These are phyloP conservation scores for Urophycis tenuis DNA, from an alignment of 2,797 vertebrate species.

Conservation along the genomic window DNA sequence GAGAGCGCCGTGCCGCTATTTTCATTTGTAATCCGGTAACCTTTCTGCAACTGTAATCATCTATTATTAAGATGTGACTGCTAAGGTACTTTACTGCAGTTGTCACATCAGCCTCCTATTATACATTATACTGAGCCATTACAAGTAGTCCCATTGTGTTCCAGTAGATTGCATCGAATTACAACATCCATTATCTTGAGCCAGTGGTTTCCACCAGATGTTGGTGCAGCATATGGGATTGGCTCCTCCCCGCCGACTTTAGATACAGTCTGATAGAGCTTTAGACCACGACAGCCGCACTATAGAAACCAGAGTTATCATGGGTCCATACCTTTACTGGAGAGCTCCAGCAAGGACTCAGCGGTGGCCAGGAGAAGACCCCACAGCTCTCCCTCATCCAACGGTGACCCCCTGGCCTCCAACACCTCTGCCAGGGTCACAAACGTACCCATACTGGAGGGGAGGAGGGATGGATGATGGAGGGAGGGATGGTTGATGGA, in stretches of 20 bases:
- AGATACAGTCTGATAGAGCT: neutral
- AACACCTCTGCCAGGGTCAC: conserved; percentile 83
- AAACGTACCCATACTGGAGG: conserved; percentile 73
- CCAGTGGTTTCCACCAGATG: neutral
- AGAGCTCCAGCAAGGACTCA: conserved; percentile 72
- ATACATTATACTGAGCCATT: no score
- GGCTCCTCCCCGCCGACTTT: neutral
- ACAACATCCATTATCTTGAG: neutral
- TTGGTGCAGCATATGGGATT: neutral
- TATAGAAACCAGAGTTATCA: neutral
- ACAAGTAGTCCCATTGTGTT: neutral
- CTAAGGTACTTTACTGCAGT: neutral
- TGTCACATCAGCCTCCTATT: no score
- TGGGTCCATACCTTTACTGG: conserved; percentile 65
- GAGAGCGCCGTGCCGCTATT: neutral
- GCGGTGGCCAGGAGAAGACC: conserved; percentile 73
- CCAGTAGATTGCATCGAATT: neutral
- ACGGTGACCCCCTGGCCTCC: conserved; percentile 75
- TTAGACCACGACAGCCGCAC: neutral
- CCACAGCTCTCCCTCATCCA: conserved; percentile 87
- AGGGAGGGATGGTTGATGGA: no score
- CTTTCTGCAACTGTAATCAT: neutral
- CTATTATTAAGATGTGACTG: neutral
- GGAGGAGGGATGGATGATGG: neutral
- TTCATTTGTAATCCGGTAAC: neutral